Base-by-base conservation (phyloP, 1,140 invertebrate species). In the Sycophaga agraensis region DNA sequence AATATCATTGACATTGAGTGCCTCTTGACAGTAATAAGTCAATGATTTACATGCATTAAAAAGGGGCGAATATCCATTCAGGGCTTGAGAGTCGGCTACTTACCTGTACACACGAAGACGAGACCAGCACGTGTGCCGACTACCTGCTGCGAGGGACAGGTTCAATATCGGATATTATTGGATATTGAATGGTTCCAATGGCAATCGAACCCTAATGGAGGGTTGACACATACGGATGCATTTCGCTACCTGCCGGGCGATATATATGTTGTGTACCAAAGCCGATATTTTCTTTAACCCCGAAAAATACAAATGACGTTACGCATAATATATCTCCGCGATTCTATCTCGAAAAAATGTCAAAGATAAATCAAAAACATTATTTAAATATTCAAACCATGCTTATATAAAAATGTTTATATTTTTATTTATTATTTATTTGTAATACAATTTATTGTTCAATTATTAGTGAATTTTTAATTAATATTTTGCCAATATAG, bases 111-210 rank as follows among this genome's bases (percentile, higher is more conserved):
- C 24, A 28, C 19, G 14, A 40, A 57, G 46, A 31, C 7, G 26
- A 56, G n/a, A 51, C 35, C 66, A 66, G 68, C 49, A 43, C 70
- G 66, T 66, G 71, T 70, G 70, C 55, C 59, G 22, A 31, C 54
- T 68, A 73, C 72, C 72, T 73, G 72, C 64, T 69, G 66, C 24
- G 45, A 37, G 49, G 54, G 56, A 64, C 67, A 71, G 68, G 66
- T 70, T 62, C 50, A 46, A 62, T 67, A 68, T 70, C 67, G 55
- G 63, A 39, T 66, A 66, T 63, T 71, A 71, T 70, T 67, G 64
- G 58, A 55, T 68, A 73, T 73, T 61, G 67, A 71, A 70, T 67
- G 58, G 66, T 21, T 19, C 34, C 51, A 59, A 48, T 59, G 62
- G 56, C 40, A 64, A 64, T 64, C 62, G 49, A 64, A 54, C 34